Percentiles rank a stretch among this genome's conserved stretches.
Conservation (phyloP, 2,888 invertebrate genomes). For the Myopa testacea region DNA sequence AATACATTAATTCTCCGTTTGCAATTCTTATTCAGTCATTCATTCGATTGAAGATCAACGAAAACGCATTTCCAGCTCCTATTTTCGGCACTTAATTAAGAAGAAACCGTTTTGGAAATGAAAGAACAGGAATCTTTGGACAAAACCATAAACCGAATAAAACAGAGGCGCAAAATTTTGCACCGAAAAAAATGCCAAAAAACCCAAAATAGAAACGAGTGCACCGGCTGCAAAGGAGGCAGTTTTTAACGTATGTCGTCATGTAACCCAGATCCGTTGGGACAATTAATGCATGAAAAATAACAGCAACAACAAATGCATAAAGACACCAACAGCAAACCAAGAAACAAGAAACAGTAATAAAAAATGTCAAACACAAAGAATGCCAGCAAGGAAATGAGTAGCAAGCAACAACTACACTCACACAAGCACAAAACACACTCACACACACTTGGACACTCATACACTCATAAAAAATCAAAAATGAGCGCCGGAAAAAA, state of each 20-base stretch:
- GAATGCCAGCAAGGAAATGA: too few relatives aligned
- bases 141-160: not conserved
- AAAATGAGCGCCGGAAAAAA: not conserved
- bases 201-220: not conserved
- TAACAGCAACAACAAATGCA: not conserved
- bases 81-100: constrained; percentile 19
- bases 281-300: constrained; percentile 11
- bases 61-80: not conserved
- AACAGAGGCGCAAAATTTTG: not conserved
- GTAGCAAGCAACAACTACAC: too few relatives aligned
- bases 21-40: not conserved
- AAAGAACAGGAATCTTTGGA: constrained; percentile 14
- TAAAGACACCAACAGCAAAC: not conserved
- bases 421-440: not conserved
- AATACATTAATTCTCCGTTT: not conserved
- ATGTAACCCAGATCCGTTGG: constrained; percentile 28
- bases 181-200: constrained; percentile 2
- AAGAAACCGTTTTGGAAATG: not conserved
- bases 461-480: not conserved
- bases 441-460: not conserved
- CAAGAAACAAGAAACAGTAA: too few relatives aligned
- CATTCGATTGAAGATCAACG: not conserved
- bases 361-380: too few relatives aligned
- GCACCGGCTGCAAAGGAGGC: constrained; percentile 5
- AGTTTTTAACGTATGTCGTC: constrained; percentile 20